phyloP scores from a whole-genome alignment of 2,797 vertebrate genomes.

The Botia almorhae region DNA sequence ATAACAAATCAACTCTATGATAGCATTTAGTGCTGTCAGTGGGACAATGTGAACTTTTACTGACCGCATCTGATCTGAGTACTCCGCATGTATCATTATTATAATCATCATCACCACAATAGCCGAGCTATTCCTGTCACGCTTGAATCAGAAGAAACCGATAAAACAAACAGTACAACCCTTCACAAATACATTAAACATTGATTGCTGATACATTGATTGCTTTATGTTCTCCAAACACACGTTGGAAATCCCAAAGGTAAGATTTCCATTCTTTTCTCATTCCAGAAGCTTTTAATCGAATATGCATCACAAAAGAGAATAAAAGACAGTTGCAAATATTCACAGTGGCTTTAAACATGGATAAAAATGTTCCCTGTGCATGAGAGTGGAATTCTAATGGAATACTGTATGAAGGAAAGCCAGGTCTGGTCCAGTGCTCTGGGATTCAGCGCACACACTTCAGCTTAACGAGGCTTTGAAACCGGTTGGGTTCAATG shows the following conservation, averaged over 20 bases:
- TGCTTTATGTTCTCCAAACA: no score
- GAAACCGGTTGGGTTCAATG: slow-evolving; percentile 48
- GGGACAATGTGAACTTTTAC: no score
- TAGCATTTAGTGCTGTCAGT: no score
- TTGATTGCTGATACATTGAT: neutral
- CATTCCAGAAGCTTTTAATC: no score
- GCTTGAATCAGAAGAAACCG: neutral
- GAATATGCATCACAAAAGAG: no score
- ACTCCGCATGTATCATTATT: neutral
- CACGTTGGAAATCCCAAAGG: no score
- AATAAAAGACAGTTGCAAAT: neutral
- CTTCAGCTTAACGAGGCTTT: slow-evolving; percentile 42
- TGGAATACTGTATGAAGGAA: slow-evolving; percentile 3
- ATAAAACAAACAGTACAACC: no score
- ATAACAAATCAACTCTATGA: no score
- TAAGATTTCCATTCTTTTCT: no score
- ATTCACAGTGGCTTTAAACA: slow-evolving; percentile 13
- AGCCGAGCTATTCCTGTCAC: neutral
- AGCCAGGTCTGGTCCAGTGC: neutral
- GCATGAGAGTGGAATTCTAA: neutral
- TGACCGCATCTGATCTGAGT: no score
- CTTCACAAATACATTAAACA: neutral
- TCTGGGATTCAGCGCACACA: slow-evolving; percentile 22
- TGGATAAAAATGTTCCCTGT: neutral
- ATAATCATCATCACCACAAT: neutral